Conservation (phyloP, 37 sponge, comb jelly and placozoan species). For the Axinella damicornis region DNA sequence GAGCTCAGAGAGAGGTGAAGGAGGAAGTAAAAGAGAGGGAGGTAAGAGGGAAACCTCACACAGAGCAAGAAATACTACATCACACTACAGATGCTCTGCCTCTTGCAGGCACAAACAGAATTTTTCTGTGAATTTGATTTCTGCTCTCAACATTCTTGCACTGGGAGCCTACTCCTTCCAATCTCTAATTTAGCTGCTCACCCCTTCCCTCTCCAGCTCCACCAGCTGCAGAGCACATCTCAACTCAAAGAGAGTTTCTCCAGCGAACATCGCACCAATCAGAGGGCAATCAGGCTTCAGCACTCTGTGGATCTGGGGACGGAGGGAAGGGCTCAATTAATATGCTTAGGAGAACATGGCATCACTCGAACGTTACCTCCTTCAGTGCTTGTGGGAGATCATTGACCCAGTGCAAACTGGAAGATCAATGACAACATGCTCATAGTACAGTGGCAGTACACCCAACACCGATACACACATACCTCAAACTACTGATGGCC, state of each 20-base stretch:
- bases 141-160: too few relatives aligned
- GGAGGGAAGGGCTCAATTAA: too few relatives aligned
- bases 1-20: not conserved
- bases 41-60: not conserved
- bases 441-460: too few relatives aligned
- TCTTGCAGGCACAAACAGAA: too few relatives aligned
- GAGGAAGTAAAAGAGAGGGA: not conserved
- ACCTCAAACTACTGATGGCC: constrained; percentile 70
- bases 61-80: not conserved
- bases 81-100: too few relatives aligned
- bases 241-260: constrained; percentile 92
- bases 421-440: too few relatives aligned
- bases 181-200: not conserved
- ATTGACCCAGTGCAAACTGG: constrained; percentile 78
- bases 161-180: not conserved
- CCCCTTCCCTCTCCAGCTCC: constrained; percentile 85
- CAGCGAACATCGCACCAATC: constrained; percentile 90
- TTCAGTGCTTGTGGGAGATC: constrained; percentile 81
- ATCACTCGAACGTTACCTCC: constrained; percentile 39
- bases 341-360: too few relatives aligned
- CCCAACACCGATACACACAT: too few relatives aligned
- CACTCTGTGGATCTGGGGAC: constrained; percentile 53
- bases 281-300: constrained; percentile 84
- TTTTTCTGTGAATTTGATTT: too few relatives aligned
- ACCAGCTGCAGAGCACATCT: constrained; percentile 89